Evolutionary conservation across 2,113 vertebrate species (phyloP), one percentile per base, ranked within the genome.

Genomic region (Oostethus manadensis): DNA sequence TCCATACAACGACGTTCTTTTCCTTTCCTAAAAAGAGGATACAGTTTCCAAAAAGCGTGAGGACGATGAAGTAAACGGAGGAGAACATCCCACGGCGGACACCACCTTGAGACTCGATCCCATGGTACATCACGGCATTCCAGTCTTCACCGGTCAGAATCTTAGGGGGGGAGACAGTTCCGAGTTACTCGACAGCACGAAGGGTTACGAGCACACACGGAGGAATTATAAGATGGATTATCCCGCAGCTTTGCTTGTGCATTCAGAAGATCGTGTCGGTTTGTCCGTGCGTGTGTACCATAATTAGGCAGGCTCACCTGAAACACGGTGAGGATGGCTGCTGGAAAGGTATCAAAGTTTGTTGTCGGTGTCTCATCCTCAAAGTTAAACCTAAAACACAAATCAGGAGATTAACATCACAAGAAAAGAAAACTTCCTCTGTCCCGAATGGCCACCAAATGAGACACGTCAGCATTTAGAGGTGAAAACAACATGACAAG

Each of bases 71-170:
- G 83, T 98, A 99, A 62, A 97, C 86, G 4, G 94, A 98, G 4
- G 92, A 99, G 84, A 95, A 93, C 96, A 98, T 99, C 57, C 96
- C 97, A 3, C 90, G 88, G 9, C 78, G 92, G 50, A 99, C 95
- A 0, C 97, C 97, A 0, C 95, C 96, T 59, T 98, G 96, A 0
- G 97, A 98, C 59, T 97, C 93, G 0, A 99, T 98, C 29, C 94
- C 97, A 0, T 96, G 94, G 73, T 99, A 99, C 97, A 98, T 99
- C 48, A 99, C 97, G 0, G 92, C 95, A 0, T 99, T 99, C 97
- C 97, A 99, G 88, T 99, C 96, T 42, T 99, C 97, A 1, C 97
- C 96, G 0, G 97, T 98, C 81, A 98, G 90, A 82, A 99, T 96
- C 97, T 98, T 73, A 76, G 64, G 16, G 42, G 21, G 59, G 65